A percentile compares a stretch with the other conserved stretches of the same genome.
phyloP scores from a whole-genome alignment of 1,140 invertebrate species.

The Eufriesea mexicana region DNA sequence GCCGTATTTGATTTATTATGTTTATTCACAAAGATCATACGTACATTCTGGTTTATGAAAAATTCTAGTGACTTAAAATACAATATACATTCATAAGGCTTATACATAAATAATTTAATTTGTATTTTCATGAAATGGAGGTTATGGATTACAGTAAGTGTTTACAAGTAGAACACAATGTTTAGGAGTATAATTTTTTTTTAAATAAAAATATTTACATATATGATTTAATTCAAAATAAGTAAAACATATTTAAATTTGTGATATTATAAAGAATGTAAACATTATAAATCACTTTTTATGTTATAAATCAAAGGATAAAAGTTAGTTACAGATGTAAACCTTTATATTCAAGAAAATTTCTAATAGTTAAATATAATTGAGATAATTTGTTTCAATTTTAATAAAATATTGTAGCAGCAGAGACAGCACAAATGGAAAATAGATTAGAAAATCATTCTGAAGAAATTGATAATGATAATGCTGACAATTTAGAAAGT shows the following conservation, averaged over 20 bases:
- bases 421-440: conserved; percentile 14
- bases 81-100: background rate
- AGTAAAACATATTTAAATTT: background rate
- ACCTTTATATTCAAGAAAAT: background rate
- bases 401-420: conserved; percentile 13
- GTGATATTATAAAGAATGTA: background rate
- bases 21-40: background rate
- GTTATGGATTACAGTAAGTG: conserved; percentile 47
- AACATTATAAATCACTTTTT: background rate
- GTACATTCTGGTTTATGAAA: background rate
- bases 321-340: background rate
- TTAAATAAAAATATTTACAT: background rate
- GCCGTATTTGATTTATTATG: background rate
- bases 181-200: background rate
- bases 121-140: conserved; percentile 12
- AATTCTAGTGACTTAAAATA: background rate
- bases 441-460: conserved; percentile 2
- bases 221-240: background rate
- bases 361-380: background rate
- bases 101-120: background rate
- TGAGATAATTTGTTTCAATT: background rate
- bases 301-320: background rate
- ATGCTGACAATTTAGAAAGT: conserved; percentile 1
- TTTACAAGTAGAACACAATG: background rate
- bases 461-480: conserved; percentile 33